Percentiles rank a stretch among this genome's conserved stretches.
These are phyloP conservation scores for Venustoraphidia nigricollis DNA, from an alignment of 2,888 invertebrate genomes.

Conservation along the genomic window DNA sequence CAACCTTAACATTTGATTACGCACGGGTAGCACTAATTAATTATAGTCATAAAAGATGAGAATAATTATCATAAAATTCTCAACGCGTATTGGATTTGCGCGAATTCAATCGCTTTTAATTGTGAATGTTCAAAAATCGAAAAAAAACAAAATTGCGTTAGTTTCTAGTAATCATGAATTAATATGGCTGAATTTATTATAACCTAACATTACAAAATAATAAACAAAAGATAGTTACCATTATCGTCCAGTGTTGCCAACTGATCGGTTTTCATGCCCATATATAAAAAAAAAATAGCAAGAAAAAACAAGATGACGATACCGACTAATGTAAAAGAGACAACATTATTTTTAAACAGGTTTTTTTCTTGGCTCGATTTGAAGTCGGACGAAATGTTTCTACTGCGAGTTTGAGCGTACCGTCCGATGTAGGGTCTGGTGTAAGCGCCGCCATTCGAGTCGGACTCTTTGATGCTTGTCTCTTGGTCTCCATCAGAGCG, in stretches of 20 bases:
- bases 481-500: constrained; percentile 19
- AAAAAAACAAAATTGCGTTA: too few relatives aligned
- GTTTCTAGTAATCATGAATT: too few relatives aligned
- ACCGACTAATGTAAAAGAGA: constrained; percentile 45
- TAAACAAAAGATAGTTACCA: constrained; percentile 23
- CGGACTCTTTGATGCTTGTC: constrained; percentile 25
- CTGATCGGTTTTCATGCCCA: constrained; percentile 46
- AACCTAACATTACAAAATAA: too few relatives aligned
- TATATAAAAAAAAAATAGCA: constrained; percentile 47
- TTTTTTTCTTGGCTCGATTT: constrained; percentile 28
- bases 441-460: constrained; percentile 11
- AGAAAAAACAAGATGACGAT: constrained; percentile 48
- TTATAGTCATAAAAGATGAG: too few relatives aligned
- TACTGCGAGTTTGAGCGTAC: constrained; percentile 12
- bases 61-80: too few relatives aligned
- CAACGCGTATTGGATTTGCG: too few relatives aligned
- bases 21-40: too few relatives aligned
- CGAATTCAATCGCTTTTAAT: too few relatives aligned
- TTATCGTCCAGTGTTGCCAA: constrained; percentile 35
- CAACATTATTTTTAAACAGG: constrained; percentile 41
- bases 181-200: too few relatives aligned
- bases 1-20: too few relatives aligned
- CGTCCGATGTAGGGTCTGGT: too few relatives aligned
- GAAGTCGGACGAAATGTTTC: constrained; percentile 21
- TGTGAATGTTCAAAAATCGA: too few relatives aligned